These are phyloP conservation scores for Tapirus terrestris DNA, from an alignment of 2,113 vertebrate species.

Conservation along the genomic window DNA sequence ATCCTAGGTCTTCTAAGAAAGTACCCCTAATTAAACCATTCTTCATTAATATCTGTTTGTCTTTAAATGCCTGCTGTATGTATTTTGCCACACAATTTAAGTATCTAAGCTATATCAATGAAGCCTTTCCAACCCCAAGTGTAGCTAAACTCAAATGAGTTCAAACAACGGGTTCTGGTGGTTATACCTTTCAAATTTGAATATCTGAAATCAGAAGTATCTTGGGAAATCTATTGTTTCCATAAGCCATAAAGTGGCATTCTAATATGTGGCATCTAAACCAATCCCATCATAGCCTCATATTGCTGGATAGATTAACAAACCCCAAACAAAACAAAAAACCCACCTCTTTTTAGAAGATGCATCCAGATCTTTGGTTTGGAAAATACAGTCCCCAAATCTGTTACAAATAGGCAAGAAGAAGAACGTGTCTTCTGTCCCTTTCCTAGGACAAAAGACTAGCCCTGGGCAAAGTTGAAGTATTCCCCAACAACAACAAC, in stretches of 20 bases:
- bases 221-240: background rate
- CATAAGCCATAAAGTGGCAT: background rate
- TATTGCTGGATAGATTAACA: background rate
- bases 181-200: background rate
- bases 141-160: background rate
- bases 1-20: background rate
- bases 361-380: background rate
- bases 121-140: background rate
- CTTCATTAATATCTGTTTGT: background rate
- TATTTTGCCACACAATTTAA: slow-evolving; percentile 23
- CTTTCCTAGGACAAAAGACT: background rate
- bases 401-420: background rate
- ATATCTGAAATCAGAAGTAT: slow-evolving; percentile 15
- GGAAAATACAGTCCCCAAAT: slow-evolving; percentile 15
- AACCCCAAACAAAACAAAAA: background rate
- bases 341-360: slow-evolving; percentile 1
- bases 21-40: background rate
- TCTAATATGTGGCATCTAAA: slow-evolving; percentile 2
- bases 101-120: background rate
- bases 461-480: background rate
- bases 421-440: background rate
- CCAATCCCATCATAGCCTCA: background rate
- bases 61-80: background rate
- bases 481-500: background rate
- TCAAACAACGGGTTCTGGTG: background rate